A percentile compares a stretch with the other conserved stretches of the same genome.
Conservation (phyloP, 35 echinoderm and acorn worm genomes). For the Amphiura filiformis region DNA sequence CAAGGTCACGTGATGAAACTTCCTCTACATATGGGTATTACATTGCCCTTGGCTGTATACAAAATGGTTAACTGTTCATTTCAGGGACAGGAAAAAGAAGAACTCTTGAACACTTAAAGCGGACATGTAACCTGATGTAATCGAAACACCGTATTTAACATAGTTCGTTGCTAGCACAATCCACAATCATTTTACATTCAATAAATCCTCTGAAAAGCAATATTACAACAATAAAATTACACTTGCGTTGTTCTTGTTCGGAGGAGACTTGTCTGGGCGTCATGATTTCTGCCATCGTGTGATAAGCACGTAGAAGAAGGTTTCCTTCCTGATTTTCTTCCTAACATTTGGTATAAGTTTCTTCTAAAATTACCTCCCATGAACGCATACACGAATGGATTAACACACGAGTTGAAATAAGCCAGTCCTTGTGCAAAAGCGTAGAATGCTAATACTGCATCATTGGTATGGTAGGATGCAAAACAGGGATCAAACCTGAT, state of each 20-base stretch:
- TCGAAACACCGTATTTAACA: too few relatives aligned
- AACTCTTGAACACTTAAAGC: too few relatives aligned
- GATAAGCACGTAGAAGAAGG: neutral
- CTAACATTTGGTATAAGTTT: constrained; percentile 49
- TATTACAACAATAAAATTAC: neutral
- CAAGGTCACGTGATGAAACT: too few relatives aligned
- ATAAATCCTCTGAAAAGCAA: too few relatives aligned
- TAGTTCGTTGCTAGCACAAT: too few relatives aligned
- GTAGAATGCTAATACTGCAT: constrained; percentile 11
- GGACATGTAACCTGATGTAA: too few relatives aligned
- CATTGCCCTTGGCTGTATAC: too few relatives aligned
- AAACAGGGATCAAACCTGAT: constrained; percentile 34
- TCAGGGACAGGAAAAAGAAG: too few relatives aligned
- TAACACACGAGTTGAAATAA: constrained; percentile 86
- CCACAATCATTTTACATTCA: too few relatives aligned
- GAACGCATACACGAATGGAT: constrained; percentile 91
- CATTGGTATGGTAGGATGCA: neutral
- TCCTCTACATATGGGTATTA: too few relatives aligned
- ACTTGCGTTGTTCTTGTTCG: neutral
- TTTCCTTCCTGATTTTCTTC: neutral
- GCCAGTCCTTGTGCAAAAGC: constrained; percentile 55
- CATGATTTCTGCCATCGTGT: neutral
- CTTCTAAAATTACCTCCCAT: constrained; percentile 82
- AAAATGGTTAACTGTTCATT: too few relatives aligned
- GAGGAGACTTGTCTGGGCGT: neutral